These are phyloP conservation scores for Pteruthius melanotis DNA, from an alignment of 2,113 vertebrate genomes.

Conservation along the genomic window DNA sequence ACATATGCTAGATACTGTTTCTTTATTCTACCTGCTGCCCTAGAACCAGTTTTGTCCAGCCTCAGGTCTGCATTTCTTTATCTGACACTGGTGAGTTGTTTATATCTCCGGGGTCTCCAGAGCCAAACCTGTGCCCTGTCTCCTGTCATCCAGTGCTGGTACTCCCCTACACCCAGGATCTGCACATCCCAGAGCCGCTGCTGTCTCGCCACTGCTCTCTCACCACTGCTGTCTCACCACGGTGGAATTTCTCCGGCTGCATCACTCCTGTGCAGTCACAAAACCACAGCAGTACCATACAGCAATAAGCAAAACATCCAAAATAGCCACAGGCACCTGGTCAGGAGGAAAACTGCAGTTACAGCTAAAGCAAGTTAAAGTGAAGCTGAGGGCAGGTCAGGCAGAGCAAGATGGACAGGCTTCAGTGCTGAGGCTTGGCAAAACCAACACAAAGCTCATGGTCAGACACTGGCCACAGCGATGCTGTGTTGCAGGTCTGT, in stretches of 20 bases:
- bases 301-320: background rate
- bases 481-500: background rate
- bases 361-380: background rate
- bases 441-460: background rate
- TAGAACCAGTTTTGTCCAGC: background rate
- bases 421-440: background rate
- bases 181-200: background rate
- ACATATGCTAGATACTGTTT: background rate
- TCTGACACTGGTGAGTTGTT: background rate
- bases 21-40: background rate
- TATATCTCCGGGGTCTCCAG: background rate
- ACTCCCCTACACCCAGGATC: accelerated
- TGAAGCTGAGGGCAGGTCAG: background rate
- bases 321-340: background rate
- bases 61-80: background rate
- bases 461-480: accelerated
- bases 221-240: background rate
- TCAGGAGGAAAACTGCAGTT: background rate
- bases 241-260: background rate
- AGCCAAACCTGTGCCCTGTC: background rate
- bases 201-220: background rate
- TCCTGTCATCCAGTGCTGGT: background rate
- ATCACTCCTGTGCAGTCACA: background rate
- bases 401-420: background rate
- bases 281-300: background rate